phyloP scores from a whole-genome alignment of 2,888 invertebrate genomes.

The Dexiosoma caninum region DNA sequence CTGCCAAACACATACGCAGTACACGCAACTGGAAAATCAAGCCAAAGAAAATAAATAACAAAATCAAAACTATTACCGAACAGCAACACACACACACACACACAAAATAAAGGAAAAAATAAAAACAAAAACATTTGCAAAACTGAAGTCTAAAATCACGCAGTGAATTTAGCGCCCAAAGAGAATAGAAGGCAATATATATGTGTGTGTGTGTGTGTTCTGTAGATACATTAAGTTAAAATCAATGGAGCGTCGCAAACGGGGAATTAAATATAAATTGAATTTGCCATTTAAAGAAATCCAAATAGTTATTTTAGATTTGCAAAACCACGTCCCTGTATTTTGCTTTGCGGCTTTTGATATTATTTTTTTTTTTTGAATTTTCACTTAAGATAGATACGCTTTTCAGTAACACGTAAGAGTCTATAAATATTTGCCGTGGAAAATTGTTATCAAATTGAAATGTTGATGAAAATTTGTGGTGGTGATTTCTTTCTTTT shows the following conservation, averaged over 20 bases:
- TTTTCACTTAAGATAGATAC: constrained; percentile 38
- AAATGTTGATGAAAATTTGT: constrained; percentile 59
- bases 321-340: constrained; percentile 5
- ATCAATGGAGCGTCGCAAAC: background rate
- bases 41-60: constrained; percentile 16
- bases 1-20: background rate
- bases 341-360: background rate
- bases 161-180: constrained; percentile 42
- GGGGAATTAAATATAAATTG: background rate
- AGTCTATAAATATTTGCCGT: constrained; percentile 55
- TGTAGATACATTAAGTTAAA: constrained; percentile 11
- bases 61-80: constrained; percentile 33
- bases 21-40: constrained; percentile 16
- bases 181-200: constrained; percentile 21
- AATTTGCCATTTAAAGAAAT: background rate
- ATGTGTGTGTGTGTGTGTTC: no score
- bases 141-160: background rate
- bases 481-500: constrained; percentile 14
- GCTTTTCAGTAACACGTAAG: constrained; percentile 47
- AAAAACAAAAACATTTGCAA: background rate
- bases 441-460: constrained; percentile 61
- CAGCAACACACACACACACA: background rate
- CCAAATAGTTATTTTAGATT: background rate
- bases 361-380: background rate
- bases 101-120: background rate